These are phyloP conservation scores for Drosophila nasuta DNA, from an alignment of 1,140 invertebrate species.

Conservation along the genomic window DNA sequence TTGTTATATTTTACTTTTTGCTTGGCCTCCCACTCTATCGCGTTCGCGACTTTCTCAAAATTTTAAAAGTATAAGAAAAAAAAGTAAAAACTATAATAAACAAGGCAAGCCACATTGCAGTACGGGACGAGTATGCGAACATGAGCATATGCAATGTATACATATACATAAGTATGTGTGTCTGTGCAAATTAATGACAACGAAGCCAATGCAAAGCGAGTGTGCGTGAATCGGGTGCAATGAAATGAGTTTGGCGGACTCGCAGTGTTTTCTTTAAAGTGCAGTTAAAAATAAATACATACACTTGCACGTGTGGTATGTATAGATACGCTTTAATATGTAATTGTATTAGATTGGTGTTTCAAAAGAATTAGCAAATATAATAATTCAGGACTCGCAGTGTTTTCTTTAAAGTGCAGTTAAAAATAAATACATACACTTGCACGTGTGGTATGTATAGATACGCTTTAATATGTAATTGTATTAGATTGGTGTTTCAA, in stretches of 20 bases:
- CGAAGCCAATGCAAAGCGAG: constrained; percentile 38
- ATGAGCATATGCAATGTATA: constrained; percentile 14
- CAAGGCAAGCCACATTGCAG: constrained; percentile 57
- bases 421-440: constrained; percentile 40
- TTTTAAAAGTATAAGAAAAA: constrained; percentile 54
- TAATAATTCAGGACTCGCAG: constrained; percentile 8
- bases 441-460: not conserved
- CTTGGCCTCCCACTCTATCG: constrained; percentile 36
- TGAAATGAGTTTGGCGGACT: constrained; percentile 38
- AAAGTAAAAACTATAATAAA: constrained; percentile 56
- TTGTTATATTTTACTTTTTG: constrained; percentile 58
- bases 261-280: constrained; percentile 35
- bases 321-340: constrained; percentile 1
- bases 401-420: constrained; percentile 37
- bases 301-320: not conserved
- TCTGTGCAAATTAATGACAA: constrained; percentile 47
- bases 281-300: constrained; percentile 45
- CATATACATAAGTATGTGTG: not conserved
- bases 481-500: not conserved
- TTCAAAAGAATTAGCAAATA: too few species aligned
- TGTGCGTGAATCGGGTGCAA: constrained; percentile 40
- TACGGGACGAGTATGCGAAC: constrained; percentile 27
- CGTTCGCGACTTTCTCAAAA: constrained; percentile 69
- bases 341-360: not conserved
- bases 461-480: not conserved